Percentiles rank a stretch among this genome's conserved stretches.
Evolutionary conservation across 1,140 invertebrate genomes (phyloP).

Genomic region (Antheraea pernyi): DNA sequence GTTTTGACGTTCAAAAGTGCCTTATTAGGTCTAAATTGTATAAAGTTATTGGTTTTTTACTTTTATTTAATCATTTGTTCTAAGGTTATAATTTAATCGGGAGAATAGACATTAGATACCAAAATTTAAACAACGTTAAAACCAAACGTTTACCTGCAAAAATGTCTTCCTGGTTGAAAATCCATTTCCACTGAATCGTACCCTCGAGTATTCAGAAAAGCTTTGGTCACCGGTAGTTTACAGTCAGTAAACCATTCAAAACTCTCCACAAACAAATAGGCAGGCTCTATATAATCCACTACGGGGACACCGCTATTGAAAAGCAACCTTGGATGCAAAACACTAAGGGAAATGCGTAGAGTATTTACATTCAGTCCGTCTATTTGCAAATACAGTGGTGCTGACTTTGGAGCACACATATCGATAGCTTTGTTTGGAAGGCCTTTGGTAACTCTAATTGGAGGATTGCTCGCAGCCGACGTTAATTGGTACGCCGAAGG

Average conservation of each 20-base stretch:
- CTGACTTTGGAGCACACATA: constrained; percentile 47
- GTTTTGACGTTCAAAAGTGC: too few relatives aligned
- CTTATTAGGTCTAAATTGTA: too few relatives aligned
- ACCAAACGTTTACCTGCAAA: constrained; percentile 44
- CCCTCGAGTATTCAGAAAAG: constrained; percentile 43
- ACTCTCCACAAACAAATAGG: constrained; percentile 53
- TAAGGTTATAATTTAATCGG: too few relatives aligned
- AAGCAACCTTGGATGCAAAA: constrained; percentile 55
- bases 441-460: constrained; percentile 39
- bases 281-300: constrained; percentile 47
- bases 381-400: constrained; percentile 62
- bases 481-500: constrained; percentile 55
- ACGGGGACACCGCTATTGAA: constrained; percentile 46
- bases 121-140: neutral
- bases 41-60: too few relatives aligned
- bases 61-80: too few relatives aligned
- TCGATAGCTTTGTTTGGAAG: constrained; percentile 40
- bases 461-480: constrained; percentile 46
- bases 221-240: constrained; percentile 42
- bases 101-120: too few relatives aligned
- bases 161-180: constrained; percentile 61
- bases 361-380: constrained; percentile 51
- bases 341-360: constrained; percentile 45
- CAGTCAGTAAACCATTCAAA: constrained; percentile 63
- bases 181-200: constrained; percentile 54